A percentile compares a stretch with the other conserved stretches of the same genome.
phyloP scores from a whole-genome alignment of 1,140 invertebrate species.

The Atta texana region DNA sequence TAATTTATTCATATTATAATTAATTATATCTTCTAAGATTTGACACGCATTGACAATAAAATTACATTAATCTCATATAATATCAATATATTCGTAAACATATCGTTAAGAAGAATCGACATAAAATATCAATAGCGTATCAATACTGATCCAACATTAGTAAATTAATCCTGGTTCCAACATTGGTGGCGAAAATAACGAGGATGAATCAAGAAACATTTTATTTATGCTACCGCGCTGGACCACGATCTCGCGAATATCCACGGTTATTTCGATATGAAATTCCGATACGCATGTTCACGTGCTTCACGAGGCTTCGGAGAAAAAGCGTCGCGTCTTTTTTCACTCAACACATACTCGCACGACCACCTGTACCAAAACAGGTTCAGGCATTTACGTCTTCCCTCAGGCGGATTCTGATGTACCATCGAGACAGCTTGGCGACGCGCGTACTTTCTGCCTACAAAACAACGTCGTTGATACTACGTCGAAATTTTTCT shows the following conservation, averaged over 20 bases:
- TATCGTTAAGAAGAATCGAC: background rate
- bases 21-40: conserved; percentile 16
- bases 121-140: background rate
- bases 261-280: conserved; percentile 48
- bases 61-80: background rate
- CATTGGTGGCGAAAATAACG: background rate
- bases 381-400: conserved; percentile 70
- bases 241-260: background rate
- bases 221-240: conserved; percentile 19
- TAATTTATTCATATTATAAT: background rate
- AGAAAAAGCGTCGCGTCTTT: conserved; percentile 44
- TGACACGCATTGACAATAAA: background rate
- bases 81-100: background rate
- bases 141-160: background rate
- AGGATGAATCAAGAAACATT: background rate
- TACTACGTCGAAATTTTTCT: conserved; percentile 53
- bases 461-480: conserved; percentile 33
- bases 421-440: conserved; percentile 73
- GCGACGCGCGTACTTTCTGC: conserved; percentile 59
- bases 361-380: conserved; percentile 70
- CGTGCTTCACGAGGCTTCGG: conserved; percentile 22
- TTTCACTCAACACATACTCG: conserved; percentile 33
- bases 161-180: background rate
- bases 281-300: conserved; percentile 32
- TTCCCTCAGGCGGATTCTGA: conserved; percentile 68